phyloP scores from a whole-genome alignment of 2,888 invertebrate species.

The Augochlorella aurata region DNA sequence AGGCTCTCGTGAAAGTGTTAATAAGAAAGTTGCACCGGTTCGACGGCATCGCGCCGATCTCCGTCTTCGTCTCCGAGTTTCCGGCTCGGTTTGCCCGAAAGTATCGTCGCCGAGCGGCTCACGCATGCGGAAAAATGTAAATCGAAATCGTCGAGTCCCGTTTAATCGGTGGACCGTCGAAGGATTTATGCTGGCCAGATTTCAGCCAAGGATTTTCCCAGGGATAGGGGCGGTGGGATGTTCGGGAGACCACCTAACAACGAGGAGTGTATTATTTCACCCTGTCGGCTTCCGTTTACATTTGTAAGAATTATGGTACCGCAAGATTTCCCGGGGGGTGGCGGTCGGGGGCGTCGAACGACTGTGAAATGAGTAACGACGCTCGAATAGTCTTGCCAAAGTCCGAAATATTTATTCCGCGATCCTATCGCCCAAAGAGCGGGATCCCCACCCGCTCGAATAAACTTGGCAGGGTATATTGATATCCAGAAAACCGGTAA shows the following conservation, averaged over 20 bases:
- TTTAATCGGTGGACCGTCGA: constrained; percentile 42
- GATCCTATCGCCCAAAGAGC: constrained; percentile 24
- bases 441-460: constrained; percentile 14
- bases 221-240: not conserved
- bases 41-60: not conserved
- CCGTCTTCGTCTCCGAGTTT: not conserved
- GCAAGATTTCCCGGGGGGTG: constrained; percentile 44
- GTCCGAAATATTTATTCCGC: constrained; percentile 44
- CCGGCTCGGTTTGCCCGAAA: not conserved
- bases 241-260: constrained; percentile 13
- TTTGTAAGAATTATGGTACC: constrained; percentile 46
- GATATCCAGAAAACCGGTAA: constrained; percentile 15
- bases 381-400: constrained; percentile 17
- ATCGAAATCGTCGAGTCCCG: constrained; percentile 33
- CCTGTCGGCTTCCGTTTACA: constrained; percentile 40
- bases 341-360: constrained; percentile 4
- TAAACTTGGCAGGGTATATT: constrained; percentile 28
- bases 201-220: constrained; percentile 12
- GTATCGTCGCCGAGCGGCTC: not conserved
- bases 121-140: constrained; percentile 21
- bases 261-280: constrained; percentile 40
- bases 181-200: constrained; percentile 20
- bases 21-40: not conserved
- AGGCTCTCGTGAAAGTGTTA: no score
- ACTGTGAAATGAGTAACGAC: constrained; percentile 46